phyloP scores from a whole-genome alignment of 1,140 invertebrate species.

The Galleria mellonella region DNA sequence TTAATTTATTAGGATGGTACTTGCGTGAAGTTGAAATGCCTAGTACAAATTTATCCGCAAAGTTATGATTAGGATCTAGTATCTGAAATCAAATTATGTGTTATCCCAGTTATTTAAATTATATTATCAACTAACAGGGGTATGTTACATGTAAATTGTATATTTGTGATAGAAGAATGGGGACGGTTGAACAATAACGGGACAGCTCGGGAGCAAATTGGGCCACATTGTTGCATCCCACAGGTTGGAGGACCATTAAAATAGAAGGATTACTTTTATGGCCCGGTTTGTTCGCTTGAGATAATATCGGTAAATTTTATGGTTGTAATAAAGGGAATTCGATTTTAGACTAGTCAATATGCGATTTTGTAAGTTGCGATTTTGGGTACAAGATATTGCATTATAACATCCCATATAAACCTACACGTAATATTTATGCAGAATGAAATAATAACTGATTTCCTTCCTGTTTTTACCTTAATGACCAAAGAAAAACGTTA shows the following conservation, averaged over 20 bases:
- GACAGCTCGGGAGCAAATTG: conserved; percentile 31
- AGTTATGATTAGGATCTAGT: not conserved
- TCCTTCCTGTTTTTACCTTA: not conserved
- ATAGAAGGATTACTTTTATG: conserved; percentile 71
- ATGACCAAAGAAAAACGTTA: conserved; percentile 12
- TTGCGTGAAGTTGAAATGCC: conserved; percentile 1
- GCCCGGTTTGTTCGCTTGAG: conserved; percentile 60
- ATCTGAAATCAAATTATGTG: not conserved
- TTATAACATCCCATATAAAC: too few relatives aligned
- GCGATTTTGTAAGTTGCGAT: conserved; percentile 44
- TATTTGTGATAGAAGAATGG: not conserved
- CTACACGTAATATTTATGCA: too few relatives aligned
- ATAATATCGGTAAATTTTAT: conserved; percentile 72
- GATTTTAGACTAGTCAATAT: conserved; percentile 60
- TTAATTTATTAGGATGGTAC: conserved; percentile 19
- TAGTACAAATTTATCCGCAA: not conserved
- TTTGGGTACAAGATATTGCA: conserved; percentile 6
- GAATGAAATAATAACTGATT: too few relatives aligned
- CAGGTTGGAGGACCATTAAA: conserved; percentile 65
- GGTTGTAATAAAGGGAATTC: conserved; percentile 66
- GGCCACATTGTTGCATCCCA: conserved; percentile 56
- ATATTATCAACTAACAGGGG: not conserved
- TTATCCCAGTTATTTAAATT: not conserved
- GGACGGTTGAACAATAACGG: conserved; percentile 8
- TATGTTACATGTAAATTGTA: conserved; percentile 3